phyloP scores from a whole-genome alignment of 1,140 invertebrate genomes.

The Wiebesia pumilae region DNA sequence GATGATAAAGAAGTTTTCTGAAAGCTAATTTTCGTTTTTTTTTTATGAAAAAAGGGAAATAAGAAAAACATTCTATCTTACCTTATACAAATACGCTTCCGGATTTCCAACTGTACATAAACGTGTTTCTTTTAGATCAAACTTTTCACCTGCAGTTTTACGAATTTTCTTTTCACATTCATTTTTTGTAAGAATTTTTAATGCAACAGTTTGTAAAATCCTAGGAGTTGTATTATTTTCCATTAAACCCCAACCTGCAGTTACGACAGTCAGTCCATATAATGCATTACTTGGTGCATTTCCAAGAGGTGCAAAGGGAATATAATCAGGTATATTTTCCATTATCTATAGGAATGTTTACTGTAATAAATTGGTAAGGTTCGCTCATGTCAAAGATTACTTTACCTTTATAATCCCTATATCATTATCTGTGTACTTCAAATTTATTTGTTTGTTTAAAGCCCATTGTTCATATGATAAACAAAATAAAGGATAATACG shows the following conservation, averaged over 20 bases:
- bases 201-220: background rate
- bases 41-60: no score
- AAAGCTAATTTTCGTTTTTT: no score
- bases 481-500: background rate
- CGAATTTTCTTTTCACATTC: background rate
- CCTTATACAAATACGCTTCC: no score
- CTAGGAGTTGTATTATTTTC: background rate
- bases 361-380: background rate
- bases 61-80: no score
- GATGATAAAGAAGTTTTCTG: no score
- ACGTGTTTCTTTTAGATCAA: background rate
- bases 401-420: background rate
- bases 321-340: background rate
- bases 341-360: background rate
- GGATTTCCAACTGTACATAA: background rate
- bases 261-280: background rate
- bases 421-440: background rate
- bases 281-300: background rate
- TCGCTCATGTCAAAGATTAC: background rate
- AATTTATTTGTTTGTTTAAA: background rate
- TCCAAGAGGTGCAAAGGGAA: background rate
- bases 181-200: no score
- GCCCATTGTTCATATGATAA: background rate
- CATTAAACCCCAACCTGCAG: background rate
- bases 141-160: no score